Evolutionary conservation across 2,113 vertebrate genomes (phyloP).

Genomic region (Cebidichthys violaceus): DNA sequence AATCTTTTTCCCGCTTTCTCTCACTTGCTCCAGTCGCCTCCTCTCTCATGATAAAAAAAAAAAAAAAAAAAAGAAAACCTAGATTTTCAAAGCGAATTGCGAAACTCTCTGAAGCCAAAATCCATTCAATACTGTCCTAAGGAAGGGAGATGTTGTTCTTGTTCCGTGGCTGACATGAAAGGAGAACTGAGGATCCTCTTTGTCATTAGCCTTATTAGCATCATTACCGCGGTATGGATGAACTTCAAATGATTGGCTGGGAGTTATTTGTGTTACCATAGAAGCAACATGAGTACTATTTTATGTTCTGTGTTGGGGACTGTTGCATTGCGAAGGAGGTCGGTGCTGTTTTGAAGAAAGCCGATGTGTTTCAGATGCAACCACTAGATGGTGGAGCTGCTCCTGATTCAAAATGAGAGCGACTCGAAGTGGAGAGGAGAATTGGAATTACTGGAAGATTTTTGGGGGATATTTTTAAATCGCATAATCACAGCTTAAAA

Average conservation of each 20-base stretch:
- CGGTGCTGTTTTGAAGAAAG: conserved; percentile 1
- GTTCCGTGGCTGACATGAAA: conserved; percentile 70
- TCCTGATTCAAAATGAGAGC: conserved; percentile 27
- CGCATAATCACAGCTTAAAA: conserved; percentile 27
- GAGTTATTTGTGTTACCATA: conserved; percentile 73
- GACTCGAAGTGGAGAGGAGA: conserved; percentile 4
- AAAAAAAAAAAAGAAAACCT: conserved; percentile 23
- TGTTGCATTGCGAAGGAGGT: conserved; percentile 21
- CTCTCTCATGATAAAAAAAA: conserved; percentile 58
- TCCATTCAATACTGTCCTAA: conserved; percentile 70
- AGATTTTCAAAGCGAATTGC: conserved; percentile 72
- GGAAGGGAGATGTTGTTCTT: conserved; percentile 70
- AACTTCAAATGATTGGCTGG: conserved; percentile 74
- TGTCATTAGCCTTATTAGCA: conserved; percentile 78
- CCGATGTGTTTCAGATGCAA: conserved; percentile 11
- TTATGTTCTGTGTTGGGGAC: conserved; percentile 40
- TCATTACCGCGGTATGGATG: conserved; percentile 72
- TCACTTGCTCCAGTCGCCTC: conserved; percentile 65
- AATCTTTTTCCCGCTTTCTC: conserved; percentile 68
- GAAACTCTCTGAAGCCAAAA: conserved; percentile 69
- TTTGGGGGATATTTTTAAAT: neutral
- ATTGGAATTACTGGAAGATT: conserved; percentile 6
- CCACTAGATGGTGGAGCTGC: conserved; percentile 77
- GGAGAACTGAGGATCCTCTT: conserved; percentile 60
- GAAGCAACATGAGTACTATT: conserved; percentile 50